Conservation (phyloP, 1,140 invertebrate genomes). For the Sminthurides bifidus region DNA sequence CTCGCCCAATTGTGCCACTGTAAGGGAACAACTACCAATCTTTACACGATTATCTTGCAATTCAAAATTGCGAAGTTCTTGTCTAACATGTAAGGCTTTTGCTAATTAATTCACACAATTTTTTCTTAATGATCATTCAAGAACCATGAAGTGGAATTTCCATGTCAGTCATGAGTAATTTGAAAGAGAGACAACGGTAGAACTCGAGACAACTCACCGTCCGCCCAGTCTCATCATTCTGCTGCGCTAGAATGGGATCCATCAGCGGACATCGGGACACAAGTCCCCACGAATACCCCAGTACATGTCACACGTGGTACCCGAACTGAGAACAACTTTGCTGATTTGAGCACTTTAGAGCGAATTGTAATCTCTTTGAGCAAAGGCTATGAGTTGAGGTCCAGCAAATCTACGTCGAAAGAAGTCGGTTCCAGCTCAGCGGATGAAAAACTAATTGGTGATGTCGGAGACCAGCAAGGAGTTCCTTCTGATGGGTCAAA, state of each 20-base stretch:
- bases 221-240: not conserved
- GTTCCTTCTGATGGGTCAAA: no score
- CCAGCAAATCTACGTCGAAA: not conserved
- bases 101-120: no score
- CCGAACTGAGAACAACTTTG: not conserved
- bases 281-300: constrained; percentile 3
- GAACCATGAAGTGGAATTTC: no score
- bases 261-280: constrained; percentile 18
- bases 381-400: not conserved
- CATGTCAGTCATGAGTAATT: no score
- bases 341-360: not conserved
- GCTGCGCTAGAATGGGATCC: constrained; percentile 23
- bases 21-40: no score
- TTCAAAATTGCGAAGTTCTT: no score
- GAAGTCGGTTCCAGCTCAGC: not conserved
- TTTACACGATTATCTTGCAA: no score
- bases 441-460: not conserved
- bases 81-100: no score
- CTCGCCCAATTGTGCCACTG: no score
- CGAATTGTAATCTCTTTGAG: not conserved
- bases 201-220: constrained; percentile 2
- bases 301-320: not conserved
- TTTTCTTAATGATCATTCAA: no score
- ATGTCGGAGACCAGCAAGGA: not conserved
- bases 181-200: no score